A percentile compares a stretch with the other conserved stretches of the same genome.
Evolutionary conservation across 2,113 vertebrate genomes (phyloP).

Genomic region (Cyanistes caeruleus): DNA sequence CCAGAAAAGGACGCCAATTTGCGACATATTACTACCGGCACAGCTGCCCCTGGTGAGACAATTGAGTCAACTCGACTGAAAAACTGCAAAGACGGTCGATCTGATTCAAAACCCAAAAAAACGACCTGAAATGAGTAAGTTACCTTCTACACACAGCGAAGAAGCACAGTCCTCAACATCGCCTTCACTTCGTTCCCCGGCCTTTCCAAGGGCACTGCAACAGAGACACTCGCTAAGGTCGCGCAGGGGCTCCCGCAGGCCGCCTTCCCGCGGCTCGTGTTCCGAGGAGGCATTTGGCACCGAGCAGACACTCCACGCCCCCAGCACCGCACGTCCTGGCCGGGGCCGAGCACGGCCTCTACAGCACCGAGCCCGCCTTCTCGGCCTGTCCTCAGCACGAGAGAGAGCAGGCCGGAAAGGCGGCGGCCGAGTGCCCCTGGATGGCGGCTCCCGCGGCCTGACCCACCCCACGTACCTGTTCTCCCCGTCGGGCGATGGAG

Average conservation of each 20-base stretch:
- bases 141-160: conserved; percentile 68
- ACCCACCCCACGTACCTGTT: conserved; percentile 57
- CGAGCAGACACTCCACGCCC: not conserved
- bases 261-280: not conserved
- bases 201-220: conserved; percentile 52
- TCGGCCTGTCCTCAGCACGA: not conserved
- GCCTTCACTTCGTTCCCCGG: not conserved
- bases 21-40: not conserved
- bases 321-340: not conserved
- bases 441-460: not conserved
- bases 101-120: not conserved
- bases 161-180: not conserved
- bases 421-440: not conserved
- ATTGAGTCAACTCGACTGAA: not conserved
- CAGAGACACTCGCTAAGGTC: not conserved
- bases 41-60: not conserved
- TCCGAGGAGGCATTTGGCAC: not conserved
- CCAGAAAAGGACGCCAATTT: not conserved
- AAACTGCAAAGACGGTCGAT: not conserved
- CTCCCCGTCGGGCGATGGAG: conserved; percentile 44
- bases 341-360: not conserved
- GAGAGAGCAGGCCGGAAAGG: not conserved
- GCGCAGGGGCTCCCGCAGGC: rapidly evolving
- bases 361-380: not conserved
- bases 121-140: not conserved